Evolutionary conservation across 2,113 vertebrate genomes (phyloP).

Genomic region (Mustela lutreola): DNA sequence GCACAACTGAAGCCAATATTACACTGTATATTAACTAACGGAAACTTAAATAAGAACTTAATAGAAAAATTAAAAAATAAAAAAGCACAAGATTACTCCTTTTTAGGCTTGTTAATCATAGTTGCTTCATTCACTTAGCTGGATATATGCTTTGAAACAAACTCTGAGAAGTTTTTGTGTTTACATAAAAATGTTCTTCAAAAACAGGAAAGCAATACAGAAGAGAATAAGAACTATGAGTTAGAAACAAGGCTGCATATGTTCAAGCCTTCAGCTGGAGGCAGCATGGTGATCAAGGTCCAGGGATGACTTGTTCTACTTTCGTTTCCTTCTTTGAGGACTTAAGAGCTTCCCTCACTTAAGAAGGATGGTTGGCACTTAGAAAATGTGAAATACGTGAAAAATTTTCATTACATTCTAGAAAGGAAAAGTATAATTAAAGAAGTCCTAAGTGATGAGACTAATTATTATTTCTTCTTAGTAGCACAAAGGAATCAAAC

Average conservation of each 20-base stretch:
- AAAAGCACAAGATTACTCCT: neutral
- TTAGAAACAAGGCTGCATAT: neutral
- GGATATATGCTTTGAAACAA: neutral
- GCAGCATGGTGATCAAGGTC: fast-evolving
- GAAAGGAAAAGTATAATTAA: neutral
- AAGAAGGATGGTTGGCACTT: neutral
- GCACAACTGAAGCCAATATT: neutral
- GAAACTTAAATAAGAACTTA: neutral
- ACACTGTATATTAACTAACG: neutral
- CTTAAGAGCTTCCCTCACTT: neutral
- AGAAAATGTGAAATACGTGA: neutral
- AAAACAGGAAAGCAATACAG: neutral
- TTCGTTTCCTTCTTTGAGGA: neutral
- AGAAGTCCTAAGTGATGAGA: neutral
- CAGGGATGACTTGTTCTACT: neutral
- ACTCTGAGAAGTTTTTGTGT: neutral
- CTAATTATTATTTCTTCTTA: neutral
- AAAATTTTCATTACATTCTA: neutral
- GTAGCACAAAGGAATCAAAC: neutral
- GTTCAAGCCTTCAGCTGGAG: neutral
- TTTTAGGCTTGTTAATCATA: neutral
- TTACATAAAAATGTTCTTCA: neutral
- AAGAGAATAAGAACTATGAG: neutral
- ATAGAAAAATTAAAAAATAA: neutral
- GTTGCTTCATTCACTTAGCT: neutral